These are phyloP conservation scores for Silvanus unidentatus DNA, from an alignment of 2,888 invertebrate species.

Conservation along the genomic window DNA sequence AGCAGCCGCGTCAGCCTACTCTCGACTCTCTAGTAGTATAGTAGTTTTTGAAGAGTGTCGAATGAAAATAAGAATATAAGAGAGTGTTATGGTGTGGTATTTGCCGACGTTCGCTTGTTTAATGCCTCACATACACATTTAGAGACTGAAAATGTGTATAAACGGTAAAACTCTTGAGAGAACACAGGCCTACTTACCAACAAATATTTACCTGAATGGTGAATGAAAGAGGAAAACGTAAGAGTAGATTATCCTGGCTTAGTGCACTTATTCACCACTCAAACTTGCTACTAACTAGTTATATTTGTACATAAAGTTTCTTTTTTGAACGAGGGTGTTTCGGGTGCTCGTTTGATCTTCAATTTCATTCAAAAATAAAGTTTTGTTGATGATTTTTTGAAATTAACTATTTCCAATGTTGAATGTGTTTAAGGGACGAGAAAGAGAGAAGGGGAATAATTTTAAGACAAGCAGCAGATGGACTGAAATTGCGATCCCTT, in stretches of 20 bases:
- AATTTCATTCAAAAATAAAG: too few relatives aligned
- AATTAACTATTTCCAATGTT: too few relatives aligned
- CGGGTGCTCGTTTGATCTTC: too few relatives aligned
- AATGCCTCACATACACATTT: conserved; percentile 5
- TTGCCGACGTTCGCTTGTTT: conserved; percentile 23
- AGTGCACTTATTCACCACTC: conserved; percentile 26
- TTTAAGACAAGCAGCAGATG: conserved; percentile 3
- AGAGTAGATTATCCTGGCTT: conserved; percentile 27
- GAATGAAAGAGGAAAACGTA: neutral
- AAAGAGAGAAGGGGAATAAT: neutral
- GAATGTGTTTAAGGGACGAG: too few relatives aligned
- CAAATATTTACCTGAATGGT: conserved; percentile 16
- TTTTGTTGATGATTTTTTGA: too few relatives aligned
- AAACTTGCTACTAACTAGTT: neutral
- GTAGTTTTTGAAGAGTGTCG: too few relatives aligned
- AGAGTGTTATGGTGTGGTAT: conserved; percentile 2
- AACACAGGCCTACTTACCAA: conserved; percentile 17
- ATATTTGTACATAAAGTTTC: neutral
- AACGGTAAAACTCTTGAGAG: conserved; percentile 20
- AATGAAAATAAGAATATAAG: too few relatives aligned
- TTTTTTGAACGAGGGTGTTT: too few relatives aligned
- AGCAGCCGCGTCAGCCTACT: conserved; percentile 12
- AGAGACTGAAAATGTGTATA: too few relatives aligned
- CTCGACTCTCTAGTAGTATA: too few relatives aligned
- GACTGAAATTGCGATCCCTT: neutral